Conservation (phyloP, 2,888 invertebrate genomes). For the Blomia tropicalis region DNA sequence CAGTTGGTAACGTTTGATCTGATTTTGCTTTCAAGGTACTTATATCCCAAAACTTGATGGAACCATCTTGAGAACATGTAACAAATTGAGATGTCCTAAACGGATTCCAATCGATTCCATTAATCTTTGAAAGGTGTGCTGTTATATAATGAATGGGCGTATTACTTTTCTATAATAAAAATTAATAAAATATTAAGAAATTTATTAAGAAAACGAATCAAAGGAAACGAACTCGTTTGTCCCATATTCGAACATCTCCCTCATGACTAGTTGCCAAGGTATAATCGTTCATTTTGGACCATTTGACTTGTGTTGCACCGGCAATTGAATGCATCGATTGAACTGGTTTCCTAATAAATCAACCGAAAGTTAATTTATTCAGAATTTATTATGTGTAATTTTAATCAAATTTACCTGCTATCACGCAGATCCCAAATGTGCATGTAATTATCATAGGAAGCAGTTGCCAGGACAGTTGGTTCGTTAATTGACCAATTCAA, state of each 20-base stretch:
- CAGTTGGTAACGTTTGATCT: conserved; percentile 65
- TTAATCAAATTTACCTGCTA: background rate
- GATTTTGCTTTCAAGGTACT: conserved; percentile 59
- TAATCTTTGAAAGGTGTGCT: conserved; percentile 72
- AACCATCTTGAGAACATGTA: conserved; percentile 85
- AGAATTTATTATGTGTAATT: conserved; percentile 4
- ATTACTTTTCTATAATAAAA: conserved; percentile 26
- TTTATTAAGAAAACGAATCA: background rate
- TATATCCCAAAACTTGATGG: conserved; percentile 70
- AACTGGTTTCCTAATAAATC: conserved; percentile 3
- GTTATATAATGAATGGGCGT: conserved; percentile 74
- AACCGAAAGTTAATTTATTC: background rate
- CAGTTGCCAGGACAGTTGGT: conserved; percentile 57
- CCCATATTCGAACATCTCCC: conserved; percentile 89
- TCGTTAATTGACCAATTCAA: conserved; percentile 76
- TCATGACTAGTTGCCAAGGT: conserved; percentile 85
- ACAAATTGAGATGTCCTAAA: conserved; percentile 32
- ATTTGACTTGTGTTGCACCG: conserved; percentile 73
- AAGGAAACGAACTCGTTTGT: conserved; percentile 65
- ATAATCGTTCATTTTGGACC: conserved; percentile 68
- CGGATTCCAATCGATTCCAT: conserved; percentile 80
- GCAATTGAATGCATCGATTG: conserved; percentile 31
- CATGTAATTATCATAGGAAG: conserved; percentile 81
- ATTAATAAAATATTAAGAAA: background rate
- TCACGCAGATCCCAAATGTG: conserved; percentile 69